Evolutionary conservation across 2,797 vertebrate species (phyloP).

Genomic region (Ctenosaura bakeri): DNA sequence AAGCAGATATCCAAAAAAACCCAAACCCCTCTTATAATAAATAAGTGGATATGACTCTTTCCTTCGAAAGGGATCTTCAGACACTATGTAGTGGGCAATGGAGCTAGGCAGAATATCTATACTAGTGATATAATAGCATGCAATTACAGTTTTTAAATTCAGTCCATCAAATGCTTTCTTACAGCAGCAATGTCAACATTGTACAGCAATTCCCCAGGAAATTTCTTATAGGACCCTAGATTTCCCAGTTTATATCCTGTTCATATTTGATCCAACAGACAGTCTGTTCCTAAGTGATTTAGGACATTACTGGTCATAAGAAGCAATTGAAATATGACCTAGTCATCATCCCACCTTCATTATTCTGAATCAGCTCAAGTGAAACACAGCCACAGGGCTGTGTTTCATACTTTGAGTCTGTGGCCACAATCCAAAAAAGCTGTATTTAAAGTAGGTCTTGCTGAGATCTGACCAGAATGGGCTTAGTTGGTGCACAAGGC

Average conservation of each 20-base stretch:
- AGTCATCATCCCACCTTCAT: not conserved
- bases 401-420: too few relatives aligned
- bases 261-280: not conserved
- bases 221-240: not conserved
- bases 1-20: slow-evolving; percentile 39
- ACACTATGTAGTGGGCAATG: not conserved
- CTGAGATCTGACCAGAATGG: not conserved
- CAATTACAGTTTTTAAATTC: not conserved
- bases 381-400: not conserved
- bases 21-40: not conserved
- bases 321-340: not conserved
- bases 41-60: not conserved
- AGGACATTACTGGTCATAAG: not conserved
- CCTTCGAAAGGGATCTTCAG: not conserved
- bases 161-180: not conserved
- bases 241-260: not conserved
- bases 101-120: not conserved
- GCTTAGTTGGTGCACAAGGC: not conserved
- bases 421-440: not conserved
- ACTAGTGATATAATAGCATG: not conserved
- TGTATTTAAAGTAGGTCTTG: not conserved
- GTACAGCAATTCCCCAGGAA: not conserved
- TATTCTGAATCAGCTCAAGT: not conserved
- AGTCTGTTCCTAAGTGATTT: not conserved
- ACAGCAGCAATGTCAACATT: not conserved